Evolutionary conservation across 1,140 invertebrate genomes (phyloP), one percentile per base, ranked within the genome.

Genomic region (Proales similis): DNA sequence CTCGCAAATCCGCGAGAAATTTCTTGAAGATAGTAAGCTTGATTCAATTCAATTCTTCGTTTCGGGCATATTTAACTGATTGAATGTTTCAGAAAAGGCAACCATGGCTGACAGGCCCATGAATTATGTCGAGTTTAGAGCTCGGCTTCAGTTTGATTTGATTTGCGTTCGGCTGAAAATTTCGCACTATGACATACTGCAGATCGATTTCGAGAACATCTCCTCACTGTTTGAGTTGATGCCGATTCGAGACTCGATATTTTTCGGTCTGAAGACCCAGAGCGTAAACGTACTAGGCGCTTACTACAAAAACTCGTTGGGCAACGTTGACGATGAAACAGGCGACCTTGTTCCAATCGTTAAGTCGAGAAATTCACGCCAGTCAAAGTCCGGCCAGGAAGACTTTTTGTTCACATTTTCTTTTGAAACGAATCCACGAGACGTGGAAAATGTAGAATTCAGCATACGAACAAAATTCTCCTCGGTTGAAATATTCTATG

Each of bases 381-480:
- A 1, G 22, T 9, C 26, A 4, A 14, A 22, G 36, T 42, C 14
- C 20, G 29, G 29, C 17, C 19, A 22, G 36, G 38, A 57, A 9
- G 51, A 57, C 51, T 42, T 57, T 36, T 39, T 57, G 26, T 39
- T 57, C 9, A 22, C 32, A 11, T 57, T 57, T 57, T 57, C 36
- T 26, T 57, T 57, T 29, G 51, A 57, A 38, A 57, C 51, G 17
- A 57, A 57, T 39, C 51, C 51, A 17, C 6, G 26, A 14, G 45
- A 57, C 14, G 26, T 29, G 14, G 51, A 57, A 39, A 57, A 57
- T 39, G 14, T 7, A 11, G 51, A 57, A 19, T 57, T 57, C 30
- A 57, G 51, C 3, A 26, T 57, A 22, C 14, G 51, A 6, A 22
- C 51, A 27, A 39, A 38, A 22, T 26, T 57, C 27, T 36, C 51